phyloP scores from a whole-genome alignment of 2,797 vertebrate species.

The Hemibagrus guttatus region DNA sequence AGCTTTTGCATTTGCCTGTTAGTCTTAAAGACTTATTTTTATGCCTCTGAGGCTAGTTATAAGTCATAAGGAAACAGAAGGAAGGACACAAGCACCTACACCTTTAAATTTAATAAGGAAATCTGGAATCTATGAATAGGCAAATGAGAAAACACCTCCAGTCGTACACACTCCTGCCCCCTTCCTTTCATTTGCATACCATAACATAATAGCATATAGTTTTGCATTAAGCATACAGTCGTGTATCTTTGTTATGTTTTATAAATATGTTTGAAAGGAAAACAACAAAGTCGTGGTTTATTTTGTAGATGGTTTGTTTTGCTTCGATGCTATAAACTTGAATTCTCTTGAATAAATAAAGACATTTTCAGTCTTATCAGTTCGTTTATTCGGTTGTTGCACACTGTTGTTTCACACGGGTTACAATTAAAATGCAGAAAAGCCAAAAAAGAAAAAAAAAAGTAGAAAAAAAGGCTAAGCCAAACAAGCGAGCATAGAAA shows the following conservation, averaged over 20 bases:
- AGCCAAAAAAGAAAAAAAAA: not conserved
- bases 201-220: not conserved
- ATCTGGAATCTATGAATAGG: constrained; percentile 9
- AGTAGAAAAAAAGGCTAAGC: not conserved
- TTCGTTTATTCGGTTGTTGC: no score
- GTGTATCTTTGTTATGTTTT: not conserved
- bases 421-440: not conserved
- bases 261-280: not conserved
- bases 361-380: not conserved
- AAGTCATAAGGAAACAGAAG: not conserved
- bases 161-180: not conserved
- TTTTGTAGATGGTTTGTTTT: not conserved
- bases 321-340: not conserved
- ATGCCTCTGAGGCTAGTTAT: not conserved
- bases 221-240: not conserved
- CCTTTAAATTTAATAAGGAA: not conserved
- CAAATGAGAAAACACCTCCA: not conserved
- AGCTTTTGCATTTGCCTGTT: not conserved
- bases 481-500: not conserved
- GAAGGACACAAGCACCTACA: not conserved
- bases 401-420: not conserved
- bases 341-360: not conserved
- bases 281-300: not conserved
- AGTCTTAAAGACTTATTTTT: not conserved
- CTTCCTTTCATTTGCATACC: not conserved